These are phyloP conservation scores for Rhorus exstirpatorius DNA, from an alignment of 2,888 invertebrate genomes.

Conservation along the genomic window DNA sequence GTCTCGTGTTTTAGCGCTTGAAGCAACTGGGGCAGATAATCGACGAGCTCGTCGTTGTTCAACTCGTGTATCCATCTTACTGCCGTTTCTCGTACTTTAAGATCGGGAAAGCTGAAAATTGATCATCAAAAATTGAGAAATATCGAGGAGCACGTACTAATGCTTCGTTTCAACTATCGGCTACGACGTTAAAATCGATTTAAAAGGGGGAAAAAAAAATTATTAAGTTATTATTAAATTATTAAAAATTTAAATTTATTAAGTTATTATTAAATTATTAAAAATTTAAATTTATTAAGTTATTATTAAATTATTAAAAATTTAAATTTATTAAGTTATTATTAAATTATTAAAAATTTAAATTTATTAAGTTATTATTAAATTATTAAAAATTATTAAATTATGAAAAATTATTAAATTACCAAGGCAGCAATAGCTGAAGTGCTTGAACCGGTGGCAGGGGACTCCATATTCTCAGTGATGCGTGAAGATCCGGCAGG, in stretches of 20 bases:
- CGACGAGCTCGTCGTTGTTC: slow-evolving; percentile 95
- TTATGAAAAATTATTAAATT: too few relatives aligned
- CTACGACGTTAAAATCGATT: background rate
- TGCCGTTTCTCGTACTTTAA: slow-evolving; percentile 94
- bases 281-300: too few relatives aligned
- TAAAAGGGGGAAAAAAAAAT: too few relatives aligned
- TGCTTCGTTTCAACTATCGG: background rate
- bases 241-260: too few relatives aligned
- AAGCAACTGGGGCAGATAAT: slow-evolving; percentile 97
- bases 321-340: too few relatives aligned
- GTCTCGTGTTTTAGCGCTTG: slow-evolving; percentile 96
- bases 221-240: too few relatives aligned
- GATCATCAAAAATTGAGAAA: background rate
- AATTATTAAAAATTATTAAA: too few relatives aligned
- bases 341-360: too few relatives aligned
- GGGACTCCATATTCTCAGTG: slow-evolving; percentile 95
- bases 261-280: too few relatives aligned
- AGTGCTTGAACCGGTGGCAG: slow-evolving; percentile 96
- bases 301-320: too few relatives aligned
- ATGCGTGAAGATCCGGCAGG: slow-evolving; percentile 94
- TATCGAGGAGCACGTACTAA: too few relatives aligned
- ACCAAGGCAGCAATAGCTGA: slow-evolving; percentile 97
- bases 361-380: too few relatives aligned
- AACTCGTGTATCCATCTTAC: slow-evolving; percentile 93
- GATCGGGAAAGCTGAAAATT: slow-evolving; percentile 94